phyloP scores from a whole-genome alignment of 1,140 invertebrate species.

The Meteorus sp. region DNA sequence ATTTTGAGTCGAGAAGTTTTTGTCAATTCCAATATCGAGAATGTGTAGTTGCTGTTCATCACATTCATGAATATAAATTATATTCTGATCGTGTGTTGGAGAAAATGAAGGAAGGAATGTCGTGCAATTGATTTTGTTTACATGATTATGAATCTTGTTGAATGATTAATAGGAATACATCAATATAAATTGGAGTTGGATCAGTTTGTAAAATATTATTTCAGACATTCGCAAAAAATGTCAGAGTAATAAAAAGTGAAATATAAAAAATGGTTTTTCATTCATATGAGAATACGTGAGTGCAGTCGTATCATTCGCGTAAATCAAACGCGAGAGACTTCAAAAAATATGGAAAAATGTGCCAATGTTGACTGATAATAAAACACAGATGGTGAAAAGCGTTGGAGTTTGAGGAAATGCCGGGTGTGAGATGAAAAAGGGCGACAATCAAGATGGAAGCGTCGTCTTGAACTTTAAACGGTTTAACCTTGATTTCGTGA shows the following conservation, averaged over 20 bases:
- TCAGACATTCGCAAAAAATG: neutral
- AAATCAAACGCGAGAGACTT: too few species aligned
- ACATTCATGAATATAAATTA: too few species aligned
- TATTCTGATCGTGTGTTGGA: too few species aligned
- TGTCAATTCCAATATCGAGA: neutral
- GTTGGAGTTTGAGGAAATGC: neutral
- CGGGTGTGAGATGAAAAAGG: constrained; percentile 16
- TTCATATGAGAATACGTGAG: too few species aligned
- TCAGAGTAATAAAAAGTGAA: too few species aligned
- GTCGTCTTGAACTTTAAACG: constrained; percentile 9
- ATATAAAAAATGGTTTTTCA: too few species aligned
- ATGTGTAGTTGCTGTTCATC: neutral
- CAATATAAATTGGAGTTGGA: neutral
- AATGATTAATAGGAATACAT: neutral
- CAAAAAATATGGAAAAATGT: neutral
- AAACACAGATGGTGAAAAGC: constrained; percentile 5
- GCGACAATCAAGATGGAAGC: constrained; percentile 13
- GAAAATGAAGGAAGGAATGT: too few species aligned
- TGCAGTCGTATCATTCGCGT: too few species aligned
- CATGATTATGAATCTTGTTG: too few species aligned
- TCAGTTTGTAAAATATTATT: neutral
- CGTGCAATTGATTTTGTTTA: too few species aligned
- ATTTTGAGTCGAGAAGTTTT: constrained; percentile 3
- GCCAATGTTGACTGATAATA: constrained; percentile 5
- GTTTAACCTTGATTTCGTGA: constrained; percentile 17